phyloP scores from a whole-genome alignment of 1,140 invertebrate species.

The Ostrea edulis region DNA sequence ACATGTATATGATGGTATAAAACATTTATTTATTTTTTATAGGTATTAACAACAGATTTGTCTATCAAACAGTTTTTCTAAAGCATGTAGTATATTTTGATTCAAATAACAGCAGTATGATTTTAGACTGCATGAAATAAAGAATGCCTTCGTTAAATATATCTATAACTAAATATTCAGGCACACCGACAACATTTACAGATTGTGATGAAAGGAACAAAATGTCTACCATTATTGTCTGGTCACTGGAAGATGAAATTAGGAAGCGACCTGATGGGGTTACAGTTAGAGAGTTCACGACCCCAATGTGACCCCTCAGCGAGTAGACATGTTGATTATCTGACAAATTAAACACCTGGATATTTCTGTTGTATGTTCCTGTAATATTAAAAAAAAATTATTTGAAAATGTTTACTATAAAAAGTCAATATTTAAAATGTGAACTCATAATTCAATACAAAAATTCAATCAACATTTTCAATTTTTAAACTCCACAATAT shows the following conservation, averaged over 20 bases:
- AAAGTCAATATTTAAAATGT: background rate
- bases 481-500: too few relatives aligned
- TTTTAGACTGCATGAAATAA: background rate
- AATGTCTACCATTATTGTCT: slow-evolving; percentile 63
- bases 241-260: slow-evolving; percentile 66
- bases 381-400: slow-evolving; percentile 9
- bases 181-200: background rate
- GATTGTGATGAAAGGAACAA: background rate
- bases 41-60: too few relatives aligned
- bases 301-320: slow-evolving; percentile 70
- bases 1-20: too few relatives aligned
- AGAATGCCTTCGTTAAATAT: background rate
- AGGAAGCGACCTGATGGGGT: slow-evolving; percentile 66
- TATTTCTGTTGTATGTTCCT: slow-evolving; percentile 72
- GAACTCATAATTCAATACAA: too few relatives aligned
- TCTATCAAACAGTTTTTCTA: too few relatives aligned
- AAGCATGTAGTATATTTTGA: too few relatives aligned
- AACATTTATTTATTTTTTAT: too few relatives aligned
- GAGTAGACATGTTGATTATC: slow-evolving; percentile 64
- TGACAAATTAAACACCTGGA: slow-evolving; percentile 63
- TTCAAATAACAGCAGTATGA: background rate
- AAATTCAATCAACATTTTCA: too few relatives aligned
- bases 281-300: slow-evolving; percentile 55
- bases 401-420: slow-evolving; percentile 5
- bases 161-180: background rate